A percentile compares a stretch with the other conserved stretches of the same genome.
phyloP scores from a whole-genome alignment of 2,888 invertebrate species.

The Heliconius ismenius region DNA sequence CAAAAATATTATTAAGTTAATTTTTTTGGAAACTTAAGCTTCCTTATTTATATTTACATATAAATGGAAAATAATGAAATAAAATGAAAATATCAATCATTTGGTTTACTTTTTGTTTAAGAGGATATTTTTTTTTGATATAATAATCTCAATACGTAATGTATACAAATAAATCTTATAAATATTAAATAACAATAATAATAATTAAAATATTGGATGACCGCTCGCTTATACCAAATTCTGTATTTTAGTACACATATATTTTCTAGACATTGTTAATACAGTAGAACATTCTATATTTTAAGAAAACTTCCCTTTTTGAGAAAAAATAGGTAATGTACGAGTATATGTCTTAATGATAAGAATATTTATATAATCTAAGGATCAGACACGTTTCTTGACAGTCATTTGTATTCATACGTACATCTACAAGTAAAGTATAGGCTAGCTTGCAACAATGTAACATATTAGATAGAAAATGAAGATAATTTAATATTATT shows the following conservation, averaged over 20 bases:
- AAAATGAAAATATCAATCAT: not conserved
- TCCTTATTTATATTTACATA: not conserved
- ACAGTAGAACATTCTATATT: not conserved
- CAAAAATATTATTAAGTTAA: not conserved
- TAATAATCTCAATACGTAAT: not conserved
- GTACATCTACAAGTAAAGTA: not conserved
- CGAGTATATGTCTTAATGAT: not conserved
- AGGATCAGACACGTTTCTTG: not conserved
- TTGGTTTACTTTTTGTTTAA: no score
- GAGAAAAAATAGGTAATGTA: not conserved
- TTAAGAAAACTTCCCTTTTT: not conserved
- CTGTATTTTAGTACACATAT: not conserved
- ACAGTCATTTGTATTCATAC: not conserved
- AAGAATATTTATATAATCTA: conserved; percentile 8
- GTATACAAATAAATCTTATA: not conserved
- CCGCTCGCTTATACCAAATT: not conserved
- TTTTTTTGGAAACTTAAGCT: not conserved
- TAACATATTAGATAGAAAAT: conserved; percentile 6
- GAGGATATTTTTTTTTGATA: not conserved
- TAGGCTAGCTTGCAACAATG: conserved; percentile 12
- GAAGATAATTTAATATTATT: not conserved
- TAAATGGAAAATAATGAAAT: no score
- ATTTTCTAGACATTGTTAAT: not conserved
- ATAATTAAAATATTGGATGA: not conserved
- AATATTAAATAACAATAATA: not conserved